Evolutionary conservation across 2,888 invertebrate species (phyloP).

Genomic region (Nysson spinosus): DNA sequence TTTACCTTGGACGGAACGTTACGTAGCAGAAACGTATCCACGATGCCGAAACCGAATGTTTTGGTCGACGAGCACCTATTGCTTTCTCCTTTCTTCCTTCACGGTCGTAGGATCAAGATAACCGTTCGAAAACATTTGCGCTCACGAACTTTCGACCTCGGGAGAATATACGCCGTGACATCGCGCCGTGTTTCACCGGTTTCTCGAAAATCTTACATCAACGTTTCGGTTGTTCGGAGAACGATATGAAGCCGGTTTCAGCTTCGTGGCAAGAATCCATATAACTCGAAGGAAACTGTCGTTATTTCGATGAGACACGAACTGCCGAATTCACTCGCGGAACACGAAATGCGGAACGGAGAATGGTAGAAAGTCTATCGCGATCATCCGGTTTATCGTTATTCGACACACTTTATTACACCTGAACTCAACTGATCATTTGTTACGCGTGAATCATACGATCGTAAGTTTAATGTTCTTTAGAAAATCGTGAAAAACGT

Average conservation of each 20-base stretch:
- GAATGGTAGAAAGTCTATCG: not conserved
- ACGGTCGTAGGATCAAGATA: conserved; percentile 54
- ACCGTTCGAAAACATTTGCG: conserved; percentile 43
- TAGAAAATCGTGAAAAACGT: conserved; percentile 3
- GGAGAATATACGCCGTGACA: conserved; percentile 27
- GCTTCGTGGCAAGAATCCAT: conserved; percentile 9
- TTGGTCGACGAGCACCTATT: conserved; percentile 2
- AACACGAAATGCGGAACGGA: not conserved
- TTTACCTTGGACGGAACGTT: conserved; percentile 26
- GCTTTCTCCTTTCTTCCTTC: conserved; percentile 2
- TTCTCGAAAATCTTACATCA: conserved; percentile 27
- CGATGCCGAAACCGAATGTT: conserved; percentile 15
- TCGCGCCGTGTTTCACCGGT: conserved; percentile 41
- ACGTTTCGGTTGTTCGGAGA: not conserved
- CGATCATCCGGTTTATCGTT: no score
- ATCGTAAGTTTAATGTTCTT: no score
- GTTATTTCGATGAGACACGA: not conserved
- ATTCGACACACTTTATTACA: no score
- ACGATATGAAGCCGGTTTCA: not conserved
- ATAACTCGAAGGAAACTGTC: not conserved
- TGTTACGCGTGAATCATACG: not conserved
- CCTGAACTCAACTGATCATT: no score
- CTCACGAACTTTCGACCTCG: conserved; percentile 44
- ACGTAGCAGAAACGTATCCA: not conserved
- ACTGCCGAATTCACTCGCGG: conserved; percentile 6